Percentiles rank a stretch among this genome's conserved stretches.
Evolutionary conservation across 2,888 invertebrate species (phyloP).

Genomic region (Physocephala rufipes): DNA sequence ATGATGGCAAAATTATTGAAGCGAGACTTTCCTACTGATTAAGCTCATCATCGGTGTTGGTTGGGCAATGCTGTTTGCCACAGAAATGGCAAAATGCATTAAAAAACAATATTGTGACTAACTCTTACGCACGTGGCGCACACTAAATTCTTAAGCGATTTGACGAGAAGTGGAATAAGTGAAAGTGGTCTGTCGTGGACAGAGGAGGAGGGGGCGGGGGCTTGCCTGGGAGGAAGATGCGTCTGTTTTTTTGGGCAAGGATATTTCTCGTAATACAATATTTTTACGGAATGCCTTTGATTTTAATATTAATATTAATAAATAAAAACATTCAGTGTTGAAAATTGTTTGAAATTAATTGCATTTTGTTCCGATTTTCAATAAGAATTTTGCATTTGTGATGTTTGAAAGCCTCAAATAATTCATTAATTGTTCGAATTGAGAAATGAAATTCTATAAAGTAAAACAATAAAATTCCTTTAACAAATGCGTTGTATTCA

Average conservation of each 20-base stretch:
- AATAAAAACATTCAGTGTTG: not conserved
- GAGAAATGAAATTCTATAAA: constrained; percentile 31
- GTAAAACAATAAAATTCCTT: constrained; percentile 21
- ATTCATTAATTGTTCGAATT: constrained; percentile 38
- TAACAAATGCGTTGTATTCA: constrained; percentile 25
- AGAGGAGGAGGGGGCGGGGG: not conserved
- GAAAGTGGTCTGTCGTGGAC: not conserved
- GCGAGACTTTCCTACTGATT: too few relatives aligned
- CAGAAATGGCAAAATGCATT: constrained; percentile 34
- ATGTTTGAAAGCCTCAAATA: constrained; percentile 31
- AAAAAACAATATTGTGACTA: too few relatives aligned
- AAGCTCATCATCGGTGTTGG: not conserved
- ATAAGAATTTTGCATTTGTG: constrained; percentile 28
- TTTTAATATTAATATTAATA: constrained; percentile 17
- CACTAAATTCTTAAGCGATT: constrained; percentile 28
- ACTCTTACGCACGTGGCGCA: constrained; percentile 24
- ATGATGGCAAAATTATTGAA: too few relatives aligned
- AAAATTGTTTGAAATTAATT: constrained; percentile 15
- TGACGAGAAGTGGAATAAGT: not conserved
- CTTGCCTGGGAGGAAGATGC: not conserved
- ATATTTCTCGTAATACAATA: constrained; percentile 16
- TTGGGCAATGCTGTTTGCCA: constrained; percentile 31
- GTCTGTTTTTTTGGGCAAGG: not conserved
- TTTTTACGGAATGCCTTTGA: constrained; percentile 32
- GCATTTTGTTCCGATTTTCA: constrained; percentile 25